Conservation (phyloP, 1,140 invertebrate species). For the Papilio aristodemus region DNA sequence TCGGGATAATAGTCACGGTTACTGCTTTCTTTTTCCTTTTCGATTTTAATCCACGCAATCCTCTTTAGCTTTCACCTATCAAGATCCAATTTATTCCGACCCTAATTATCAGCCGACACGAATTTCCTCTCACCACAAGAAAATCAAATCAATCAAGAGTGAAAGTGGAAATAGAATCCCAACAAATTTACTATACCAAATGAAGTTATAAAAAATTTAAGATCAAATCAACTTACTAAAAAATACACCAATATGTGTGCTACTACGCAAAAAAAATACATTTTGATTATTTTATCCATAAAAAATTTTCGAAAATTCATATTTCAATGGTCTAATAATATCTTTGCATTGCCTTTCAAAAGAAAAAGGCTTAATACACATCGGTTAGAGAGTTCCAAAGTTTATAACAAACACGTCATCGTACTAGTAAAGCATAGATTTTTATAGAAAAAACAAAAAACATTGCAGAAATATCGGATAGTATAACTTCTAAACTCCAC, state of each 20-base stretch:
- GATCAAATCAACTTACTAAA: too few relatives aligned
- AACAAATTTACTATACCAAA: not conserved
- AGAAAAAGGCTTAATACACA: too few relatives aligned
- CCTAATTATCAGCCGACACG: constrained; percentile 31
- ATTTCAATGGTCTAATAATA: too few relatives aligned
- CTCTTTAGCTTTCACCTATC: not conserved
- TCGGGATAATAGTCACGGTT: not conserved
- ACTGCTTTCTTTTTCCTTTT: not conserved
- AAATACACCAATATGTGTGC: too few relatives aligned
- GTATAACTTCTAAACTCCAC: not conserved
- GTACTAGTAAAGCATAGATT: too few relatives aligned
- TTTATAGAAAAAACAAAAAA: too few relatives aligned
- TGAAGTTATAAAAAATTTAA: not conserved
- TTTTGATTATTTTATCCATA: too few relatives aligned
- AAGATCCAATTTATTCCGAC: constrained; percentile 28
- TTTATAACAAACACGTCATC: too few relatives aligned
- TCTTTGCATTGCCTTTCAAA: too few relatives aligned
- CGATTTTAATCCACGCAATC: constrained; percentile 6
- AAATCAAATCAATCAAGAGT: constrained; percentile 26
- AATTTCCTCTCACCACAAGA: constrained; percentile 4
- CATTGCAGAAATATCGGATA: not conserved
- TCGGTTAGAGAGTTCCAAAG: too few relatives aligned
- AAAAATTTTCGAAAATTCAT: too few relatives aligned
- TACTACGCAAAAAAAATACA: too few relatives aligned
- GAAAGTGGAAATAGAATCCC: not conserved